A percentile compares a stretch with the other conserved stretches of the same genome.
Conservation (phyloP, 2,113 vertebrate species). For the Apteryx mantelli region DNA sequence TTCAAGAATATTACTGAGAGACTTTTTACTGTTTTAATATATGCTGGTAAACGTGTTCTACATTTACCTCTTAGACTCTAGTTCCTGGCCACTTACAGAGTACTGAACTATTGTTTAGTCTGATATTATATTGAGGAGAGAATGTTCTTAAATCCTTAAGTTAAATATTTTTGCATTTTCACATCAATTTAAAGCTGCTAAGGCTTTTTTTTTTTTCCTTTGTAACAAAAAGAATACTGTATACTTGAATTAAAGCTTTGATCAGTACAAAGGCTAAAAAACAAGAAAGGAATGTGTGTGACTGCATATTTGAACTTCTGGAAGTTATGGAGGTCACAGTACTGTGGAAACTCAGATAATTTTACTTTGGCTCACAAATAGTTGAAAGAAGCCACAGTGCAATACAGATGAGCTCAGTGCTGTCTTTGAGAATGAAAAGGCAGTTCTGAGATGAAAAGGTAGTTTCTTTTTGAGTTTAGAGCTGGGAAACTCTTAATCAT, state of each 20-base stretch:
- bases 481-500: background rate
- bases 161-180: background rate
- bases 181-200: background rate
- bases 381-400: background rate
- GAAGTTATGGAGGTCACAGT: background rate
- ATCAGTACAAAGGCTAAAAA: background rate
- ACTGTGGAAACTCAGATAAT: background rate
- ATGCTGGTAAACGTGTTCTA: background rate
- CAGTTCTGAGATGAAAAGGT: background rate
- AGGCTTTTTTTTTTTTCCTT: background rate
- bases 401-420: background rate
- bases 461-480: background rate
- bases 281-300: background rate
- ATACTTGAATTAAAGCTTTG: background rate
- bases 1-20: background rate
- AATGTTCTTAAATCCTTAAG: background rate
- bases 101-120: background rate
- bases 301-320: background rate
- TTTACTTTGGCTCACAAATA: background rate
- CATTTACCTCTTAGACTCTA: background rate
- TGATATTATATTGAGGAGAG: background rate
- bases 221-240: background rate
- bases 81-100: background rate
- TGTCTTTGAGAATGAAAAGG: constrained; percentile 3
- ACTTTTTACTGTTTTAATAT: background rate